These are phyloP conservation scores for Hirtodrosophila histrioides DNA, from an alignment of 2,888 invertebrate species.

Conservation along the genomic window DNA sequence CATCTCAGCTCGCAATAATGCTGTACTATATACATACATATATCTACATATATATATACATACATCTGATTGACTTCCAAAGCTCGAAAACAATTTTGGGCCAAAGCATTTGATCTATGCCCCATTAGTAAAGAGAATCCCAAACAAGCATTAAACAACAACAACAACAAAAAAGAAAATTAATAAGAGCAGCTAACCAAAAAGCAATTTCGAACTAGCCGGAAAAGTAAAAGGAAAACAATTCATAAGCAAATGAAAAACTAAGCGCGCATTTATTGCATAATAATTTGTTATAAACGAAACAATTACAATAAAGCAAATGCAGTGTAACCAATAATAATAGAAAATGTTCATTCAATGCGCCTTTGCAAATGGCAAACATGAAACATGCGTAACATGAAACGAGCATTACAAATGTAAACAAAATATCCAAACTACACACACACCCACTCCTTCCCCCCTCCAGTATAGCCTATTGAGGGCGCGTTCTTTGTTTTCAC, in stretches of 20 bases:
- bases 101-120: constrained; percentile 36
- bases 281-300: constrained; percentile 50
- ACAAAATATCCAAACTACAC: constrained; percentile 3
- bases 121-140: too few species aligned
- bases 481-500: not conserved
- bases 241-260: constrained; percentile 1
- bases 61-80: constrained; percentile 7
- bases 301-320: constrained; percentile 63
- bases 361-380: not conserved
- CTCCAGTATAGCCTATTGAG: not conserved
- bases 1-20: constrained; percentile 36
- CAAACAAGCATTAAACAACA: constrained; percentile 2
- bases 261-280: constrained; percentile 50
- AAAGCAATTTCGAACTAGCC: constrained; percentile 20
- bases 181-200: constrained; percentile 5
- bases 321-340: constrained; percentile 38
- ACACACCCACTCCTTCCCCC: too few species aligned
- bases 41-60: constrained; percentile 12
- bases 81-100: constrained; percentile 17
- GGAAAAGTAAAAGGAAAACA: constrained; percentile 7
- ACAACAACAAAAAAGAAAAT: too few species aligned
- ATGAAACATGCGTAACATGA: constrained; percentile 16
- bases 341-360: constrained; percentile 6
- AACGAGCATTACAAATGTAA: constrained; percentile 38
- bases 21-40: constrained; percentile 14